phyloP scores from a whole-genome alignment of 2,797 vertebrate genomes.

The Amblyraja radiata region DNA sequence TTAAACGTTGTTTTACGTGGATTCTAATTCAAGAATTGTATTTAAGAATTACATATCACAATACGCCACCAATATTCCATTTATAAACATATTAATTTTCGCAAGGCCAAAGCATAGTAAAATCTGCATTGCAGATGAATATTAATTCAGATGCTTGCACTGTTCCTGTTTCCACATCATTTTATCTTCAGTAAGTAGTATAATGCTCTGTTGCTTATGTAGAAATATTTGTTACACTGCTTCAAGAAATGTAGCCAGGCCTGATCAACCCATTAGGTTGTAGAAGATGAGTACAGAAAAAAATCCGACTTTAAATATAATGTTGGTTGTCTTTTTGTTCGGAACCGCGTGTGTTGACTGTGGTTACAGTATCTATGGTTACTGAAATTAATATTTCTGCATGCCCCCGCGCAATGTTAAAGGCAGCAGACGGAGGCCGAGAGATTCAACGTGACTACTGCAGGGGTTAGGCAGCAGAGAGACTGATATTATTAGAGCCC shows the following conservation, averaged over 20 bases:
- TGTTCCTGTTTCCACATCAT: not conserved
- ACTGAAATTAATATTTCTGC: constrained; percentile 8
- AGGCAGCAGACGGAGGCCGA: not conserved
- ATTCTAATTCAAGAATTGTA: not conserved
- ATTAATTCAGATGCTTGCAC: not conserved
- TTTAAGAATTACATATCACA: too few species aligned
- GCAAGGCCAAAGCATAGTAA: not conserved
- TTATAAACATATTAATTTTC: not conserved
- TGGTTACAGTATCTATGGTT: not conserved
- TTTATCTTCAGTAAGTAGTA: not conserved
- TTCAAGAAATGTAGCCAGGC: not conserved
- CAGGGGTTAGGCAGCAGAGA: not conserved
- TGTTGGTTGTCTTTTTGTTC: not conserved
- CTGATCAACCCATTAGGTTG: not conserved
- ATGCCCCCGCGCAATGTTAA: not conserved
- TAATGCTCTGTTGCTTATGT: not conserved
- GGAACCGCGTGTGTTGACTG: not conserved
- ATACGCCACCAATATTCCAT: not conserved
- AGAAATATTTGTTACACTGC: not conserved
- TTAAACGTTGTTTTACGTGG: not conserved
- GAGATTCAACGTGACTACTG: not conserved
- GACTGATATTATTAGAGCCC: not conserved
- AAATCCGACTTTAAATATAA: not conserved
- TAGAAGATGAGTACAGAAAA: not conserved
- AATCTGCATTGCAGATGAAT: not conserved